Evolutionary conservation across 1,140 invertebrate species (phyloP).

Genomic region (Oncopeltus fasciatus): DNA sequence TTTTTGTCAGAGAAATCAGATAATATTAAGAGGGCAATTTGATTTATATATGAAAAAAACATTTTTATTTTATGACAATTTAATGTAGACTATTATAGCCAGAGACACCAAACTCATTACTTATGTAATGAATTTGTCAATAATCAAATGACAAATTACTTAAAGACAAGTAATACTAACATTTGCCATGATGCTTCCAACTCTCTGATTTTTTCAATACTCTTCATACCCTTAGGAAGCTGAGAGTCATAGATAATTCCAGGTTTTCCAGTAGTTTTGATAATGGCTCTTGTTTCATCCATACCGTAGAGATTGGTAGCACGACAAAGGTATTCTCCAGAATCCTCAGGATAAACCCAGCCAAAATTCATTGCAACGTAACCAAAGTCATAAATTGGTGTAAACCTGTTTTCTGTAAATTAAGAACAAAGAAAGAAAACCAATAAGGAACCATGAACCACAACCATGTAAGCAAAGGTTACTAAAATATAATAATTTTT

Average conservation of each 20-base stretch:
- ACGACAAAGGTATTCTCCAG: constrained; percentile 74
- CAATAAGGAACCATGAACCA: too few relatives aligned
- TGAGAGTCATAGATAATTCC: constrained; percentile 87
- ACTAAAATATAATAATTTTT: too few relatives aligned
- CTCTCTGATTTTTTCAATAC: constrained; percentile 85
- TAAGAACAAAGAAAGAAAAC: background rate
- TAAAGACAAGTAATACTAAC: too few relatives aligned
- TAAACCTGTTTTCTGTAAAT: constrained; percentile 66
- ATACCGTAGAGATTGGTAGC: constrained; percentile 82
- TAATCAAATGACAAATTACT: too few relatives aligned
- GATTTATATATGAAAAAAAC: too few relatives aligned
- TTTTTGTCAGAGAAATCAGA: too few relatives aligned
- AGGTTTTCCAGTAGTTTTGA: constrained; percentile 71
- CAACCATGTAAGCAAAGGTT: too few relatives aligned
- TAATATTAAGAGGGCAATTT: too few relatives aligned
- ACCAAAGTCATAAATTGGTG: constrained; percentile 88
- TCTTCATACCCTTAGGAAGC: constrained; percentile 85
- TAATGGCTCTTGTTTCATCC: constrained; percentile 72
- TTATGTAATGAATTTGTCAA: too few relatives aligned
- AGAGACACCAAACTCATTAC: too few relatives aligned
- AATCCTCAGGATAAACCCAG: constrained; percentile 86
- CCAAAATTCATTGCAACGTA: constrained; percentile 93
- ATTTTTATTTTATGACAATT: too few relatives aligned
- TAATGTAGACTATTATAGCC: too few relatives aligned
- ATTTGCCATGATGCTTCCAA: constrained; percentile 90